These are phyloP conservation scores for Caenorhabditis angaria DNA, from an alignment of 2,888 invertebrate genomes.

Conservation along the genomic window DNA sequence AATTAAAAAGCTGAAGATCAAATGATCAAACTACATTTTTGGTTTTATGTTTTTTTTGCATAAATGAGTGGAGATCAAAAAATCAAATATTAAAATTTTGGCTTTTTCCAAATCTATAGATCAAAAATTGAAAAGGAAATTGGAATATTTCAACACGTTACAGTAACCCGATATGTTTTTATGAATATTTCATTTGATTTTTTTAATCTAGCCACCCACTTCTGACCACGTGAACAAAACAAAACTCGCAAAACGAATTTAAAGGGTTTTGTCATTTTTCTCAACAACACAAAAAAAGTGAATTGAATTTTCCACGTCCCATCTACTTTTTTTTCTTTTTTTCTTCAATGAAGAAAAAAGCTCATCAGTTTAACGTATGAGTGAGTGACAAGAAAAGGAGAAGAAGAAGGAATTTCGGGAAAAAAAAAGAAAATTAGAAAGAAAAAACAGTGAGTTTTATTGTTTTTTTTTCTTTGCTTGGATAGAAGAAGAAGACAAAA, in stretches of 20 bases:
- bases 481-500: no score
- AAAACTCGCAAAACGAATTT: no score
- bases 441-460: constrained; percentile 16
- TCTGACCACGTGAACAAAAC: background rate
- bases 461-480: constrained; percentile 22
- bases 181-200: no score
- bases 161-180: no score
- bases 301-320: constrained; percentile 11
- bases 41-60: background rate
- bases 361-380: constrained; percentile 16
- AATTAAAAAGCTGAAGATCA: no score
- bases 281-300: background rate
- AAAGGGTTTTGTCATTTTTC: background rate
- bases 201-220: no score
- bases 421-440: constrained; percentile 9
- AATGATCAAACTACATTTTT: no score
- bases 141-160: background rate
- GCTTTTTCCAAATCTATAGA: background rate
- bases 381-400: constrained; percentile 8
- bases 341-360: constrained; percentile 9
- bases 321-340: constrained; percentile 24
- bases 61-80: background rate
- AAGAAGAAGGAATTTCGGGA: constrained; percentile 8
- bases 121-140: background rate
- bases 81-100: background rate